Conservation (phyloP, 2,888 invertebrate species). For the Charanyca ferruginea region DNA sequence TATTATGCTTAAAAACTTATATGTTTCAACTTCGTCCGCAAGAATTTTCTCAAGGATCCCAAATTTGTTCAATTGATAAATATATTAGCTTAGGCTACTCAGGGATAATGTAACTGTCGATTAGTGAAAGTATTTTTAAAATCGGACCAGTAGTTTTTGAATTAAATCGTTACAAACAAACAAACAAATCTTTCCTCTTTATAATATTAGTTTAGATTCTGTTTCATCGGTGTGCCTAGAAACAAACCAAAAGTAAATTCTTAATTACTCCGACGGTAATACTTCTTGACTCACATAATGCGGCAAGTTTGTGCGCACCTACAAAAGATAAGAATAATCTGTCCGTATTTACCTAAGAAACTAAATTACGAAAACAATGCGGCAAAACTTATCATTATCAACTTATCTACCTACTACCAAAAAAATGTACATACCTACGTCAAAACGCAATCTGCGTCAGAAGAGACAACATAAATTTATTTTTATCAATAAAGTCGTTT, state of each 20-base stretch:
- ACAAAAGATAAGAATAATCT: constrained; percentile 57
- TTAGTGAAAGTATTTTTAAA: no score
- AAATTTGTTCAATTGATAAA: no score
- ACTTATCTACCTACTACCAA: constrained; percentile 67
- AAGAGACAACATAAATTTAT: constrained; percentile 63
- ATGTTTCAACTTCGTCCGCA: neutral
- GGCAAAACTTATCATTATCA: constrained; percentile 72
- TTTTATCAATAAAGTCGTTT: constrained; percentile 67
- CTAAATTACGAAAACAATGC: constrained; percentile 68
- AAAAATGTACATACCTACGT: constrained; percentile 81
- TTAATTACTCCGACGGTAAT: constrained; percentile 8
- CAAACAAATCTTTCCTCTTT: no score
- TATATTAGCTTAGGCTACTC: no score
- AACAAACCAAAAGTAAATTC: constrained; percentile 16
- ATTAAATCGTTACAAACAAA: no score
- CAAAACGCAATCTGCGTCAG: constrained; percentile 78
- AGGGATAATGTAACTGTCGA: no score
- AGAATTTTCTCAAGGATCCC: no score
- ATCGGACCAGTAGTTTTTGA: no score
- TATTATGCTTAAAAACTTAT: neutral
- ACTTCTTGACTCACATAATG: constrained; percentile 46
- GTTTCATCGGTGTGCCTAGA: neutral
- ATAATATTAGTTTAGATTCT: neutral
- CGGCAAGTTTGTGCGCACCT: constrained; percentile 49
- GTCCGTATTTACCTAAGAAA: constrained; percentile 60